phyloP scores from a whole-genome alignment of 2,888 invertebrate genomes.

The Congeria kusceri region DNA sequence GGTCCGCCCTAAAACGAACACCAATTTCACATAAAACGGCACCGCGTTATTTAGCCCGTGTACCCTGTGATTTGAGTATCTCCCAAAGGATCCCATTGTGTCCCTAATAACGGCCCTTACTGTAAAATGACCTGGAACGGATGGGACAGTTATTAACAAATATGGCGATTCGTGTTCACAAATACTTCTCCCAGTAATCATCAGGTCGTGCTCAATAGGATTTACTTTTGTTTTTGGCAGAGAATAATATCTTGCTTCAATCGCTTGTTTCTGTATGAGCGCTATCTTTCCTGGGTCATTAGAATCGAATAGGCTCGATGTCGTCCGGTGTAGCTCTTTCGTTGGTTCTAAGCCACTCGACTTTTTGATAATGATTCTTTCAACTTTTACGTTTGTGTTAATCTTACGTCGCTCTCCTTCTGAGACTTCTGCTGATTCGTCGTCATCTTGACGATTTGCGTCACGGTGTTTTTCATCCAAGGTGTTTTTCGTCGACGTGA shows the following conservation, averaged over 20 bases:
- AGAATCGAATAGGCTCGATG: no score
- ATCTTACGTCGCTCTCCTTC: no score
- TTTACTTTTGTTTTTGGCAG: slow-evolving; percentile 52
- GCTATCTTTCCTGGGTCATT: not conserved
- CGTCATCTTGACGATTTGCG: no score
- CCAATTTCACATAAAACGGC: slow-evolving; percentile 38
- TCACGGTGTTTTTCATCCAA: no score
- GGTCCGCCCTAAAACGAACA: slow-evolving; percentile 61
- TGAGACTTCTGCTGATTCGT: no score
- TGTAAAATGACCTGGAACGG: slow-evolving; percentile 53
- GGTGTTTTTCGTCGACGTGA: no score
- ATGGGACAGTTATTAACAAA: slow-evolving; percentile 59
- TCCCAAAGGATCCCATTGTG: slow-evolving; percentile 66
- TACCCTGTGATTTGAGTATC: not conserved
- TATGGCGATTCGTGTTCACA: slow-evolving; percentile 48
- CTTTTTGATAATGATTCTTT: no score
- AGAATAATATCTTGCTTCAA: slow-evolving; percentile 45
- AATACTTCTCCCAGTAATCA: slow-evolving; percentile 34
- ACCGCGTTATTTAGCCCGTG: slow-evolving; percentile 6
- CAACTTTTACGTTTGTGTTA: no score
- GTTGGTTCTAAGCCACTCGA: no score
- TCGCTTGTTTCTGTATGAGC: not conserved
- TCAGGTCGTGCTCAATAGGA: slow-evolving; percentile 40
- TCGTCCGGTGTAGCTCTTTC: no score
- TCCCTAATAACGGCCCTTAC: slow-evolving; percentile 65